Percentiles rank a stretch among this genome's conserved stretches.
Evolutionary conservation across 2,797 vertebrate species (phyloP).

Genomic region (Allobates femoralis): DNA sequence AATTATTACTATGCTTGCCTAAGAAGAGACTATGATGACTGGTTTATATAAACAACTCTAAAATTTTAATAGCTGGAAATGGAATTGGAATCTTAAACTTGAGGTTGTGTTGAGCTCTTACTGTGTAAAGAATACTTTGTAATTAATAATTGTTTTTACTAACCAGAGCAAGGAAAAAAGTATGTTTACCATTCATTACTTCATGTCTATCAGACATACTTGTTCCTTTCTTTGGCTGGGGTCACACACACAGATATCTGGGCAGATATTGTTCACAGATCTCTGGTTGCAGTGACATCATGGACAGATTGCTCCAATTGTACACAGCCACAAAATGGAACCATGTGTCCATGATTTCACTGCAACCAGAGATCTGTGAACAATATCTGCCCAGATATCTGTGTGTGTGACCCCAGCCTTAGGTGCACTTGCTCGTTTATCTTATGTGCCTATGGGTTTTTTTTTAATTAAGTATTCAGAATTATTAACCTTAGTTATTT

Average conservation of each 20-base stretch:
- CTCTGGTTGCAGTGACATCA: no score
- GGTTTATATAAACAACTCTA: no score
- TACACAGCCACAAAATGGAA: no score
- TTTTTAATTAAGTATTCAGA: background rate
- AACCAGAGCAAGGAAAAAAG: background rate
- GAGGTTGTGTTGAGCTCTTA: background rate
- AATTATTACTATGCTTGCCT: background rate
- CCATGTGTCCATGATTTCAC: no score
- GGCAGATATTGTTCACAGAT: no score
- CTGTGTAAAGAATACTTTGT: background rate
- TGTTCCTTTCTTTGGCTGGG: background rate
- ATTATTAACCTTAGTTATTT: background rate
- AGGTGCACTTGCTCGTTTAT: background rate
- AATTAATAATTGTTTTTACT: background rate
- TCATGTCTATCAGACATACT: background rate
- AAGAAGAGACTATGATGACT: background rate
- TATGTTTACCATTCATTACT: background rate
- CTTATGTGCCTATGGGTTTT: background rate
- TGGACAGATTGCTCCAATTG: no score
- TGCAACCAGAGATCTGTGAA: no score
- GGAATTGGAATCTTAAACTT: background rate
- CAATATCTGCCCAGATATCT: no score
- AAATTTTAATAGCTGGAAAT: background rate
- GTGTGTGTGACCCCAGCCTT: no score
- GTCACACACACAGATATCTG: no score